Evolutionary conservation across 2,888 invertebrate species (phyloP), one percentile per base, ranked within the genome.

Genomic region (Oxycera nigricornis): DNA sequence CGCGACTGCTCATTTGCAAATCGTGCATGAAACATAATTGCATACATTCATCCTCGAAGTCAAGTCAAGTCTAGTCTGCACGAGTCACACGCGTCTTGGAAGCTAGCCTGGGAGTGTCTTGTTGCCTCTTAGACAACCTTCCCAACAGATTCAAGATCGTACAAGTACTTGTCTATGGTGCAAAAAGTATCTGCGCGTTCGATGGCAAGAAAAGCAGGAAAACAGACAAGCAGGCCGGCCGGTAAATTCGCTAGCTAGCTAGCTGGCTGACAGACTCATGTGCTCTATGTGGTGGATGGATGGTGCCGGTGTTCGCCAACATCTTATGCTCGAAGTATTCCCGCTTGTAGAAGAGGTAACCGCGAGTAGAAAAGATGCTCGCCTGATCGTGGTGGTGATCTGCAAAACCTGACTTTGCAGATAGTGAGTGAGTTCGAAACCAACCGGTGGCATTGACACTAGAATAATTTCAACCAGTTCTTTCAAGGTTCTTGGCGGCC

Each of bases 381-480:
- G 55, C 55, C 14, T 67, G 20, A 46, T 67, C 35, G 22, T n/a
- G 41, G 17, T 65, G 11, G 14, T 35, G 4, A 20, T 65, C 39
- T 65, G 14, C 55, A 24, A 24, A n/a, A 24, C 55, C 6, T 55
- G 14, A 14, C 62, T 14, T 62, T 26, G 7, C 20, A 22, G 17
- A 17, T 24, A 22, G 31, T 2, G 22, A 62, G 74, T 57, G 73
- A 35, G 73, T 75, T 75, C 61, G 72, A 76, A 76, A 6, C 22
- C 55, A 73, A 39, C 9, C 55, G 73, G 81, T 84, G 84, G 81
- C 84, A 84, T 84, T 84, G 84, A 84, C 84, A 84, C 83, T 83
- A 84, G 83, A 84, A 82, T 79, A 79, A 78, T 61, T 79, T 76
- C 77, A 82, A 84, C 84, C 81, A 82, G 84, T 84, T 84, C 82